Base-by-base conservation (phyloP, 2,888 invertebrate genomes). In the Caenorhabditis angaria region DNA sequence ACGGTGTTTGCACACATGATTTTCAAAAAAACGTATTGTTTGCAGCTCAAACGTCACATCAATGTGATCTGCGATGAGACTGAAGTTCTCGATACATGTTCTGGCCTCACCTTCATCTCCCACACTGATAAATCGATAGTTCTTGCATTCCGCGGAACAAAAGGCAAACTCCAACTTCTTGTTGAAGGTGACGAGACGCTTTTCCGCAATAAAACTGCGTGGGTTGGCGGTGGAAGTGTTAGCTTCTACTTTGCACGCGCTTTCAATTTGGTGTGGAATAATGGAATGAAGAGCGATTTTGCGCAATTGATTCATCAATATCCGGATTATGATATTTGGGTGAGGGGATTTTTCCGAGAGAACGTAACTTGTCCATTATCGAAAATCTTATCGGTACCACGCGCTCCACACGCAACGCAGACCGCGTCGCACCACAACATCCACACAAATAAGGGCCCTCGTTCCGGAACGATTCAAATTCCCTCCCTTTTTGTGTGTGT, bases 221-320 rank as follows among this genome's bases (percentile, higher is more conserved):
- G 74, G 74, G 65, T 59, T 14, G 69, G 71, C 6, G 82, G 78
- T 20, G 81, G 81, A n/a, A 60, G 50, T 1, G 78, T 76, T 22
- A 68, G 73, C n/a, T 67, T 60, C 61, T 82, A 82, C 65, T 81
- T 80, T 56, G 64, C 72, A 29, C 64, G 68, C 22, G 77, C 76
- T 10, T 80, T 77, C 66, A 62, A 69, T 47, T 48, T 72, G 24
- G 63, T 81, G 18, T 77, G 77, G 80, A 65, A 73, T 22, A 65
- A 54, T 25, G 81, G 79, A 50, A 59, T 81, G 65, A 73, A 74
- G 59, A 60, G 62, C n/a, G 76, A 71, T 29, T 66, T 77, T 53
- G 65, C 56, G 22, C 35, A 29, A 5, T 54, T 79, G 54, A 63
- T 25, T 20, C 68, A 60, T 32, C 61, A 70, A 24, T 70, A 77